Base-by-base conservation (phyloP, 2,888 invertebrate species). In the Bugulina stolonifera region DNA sequence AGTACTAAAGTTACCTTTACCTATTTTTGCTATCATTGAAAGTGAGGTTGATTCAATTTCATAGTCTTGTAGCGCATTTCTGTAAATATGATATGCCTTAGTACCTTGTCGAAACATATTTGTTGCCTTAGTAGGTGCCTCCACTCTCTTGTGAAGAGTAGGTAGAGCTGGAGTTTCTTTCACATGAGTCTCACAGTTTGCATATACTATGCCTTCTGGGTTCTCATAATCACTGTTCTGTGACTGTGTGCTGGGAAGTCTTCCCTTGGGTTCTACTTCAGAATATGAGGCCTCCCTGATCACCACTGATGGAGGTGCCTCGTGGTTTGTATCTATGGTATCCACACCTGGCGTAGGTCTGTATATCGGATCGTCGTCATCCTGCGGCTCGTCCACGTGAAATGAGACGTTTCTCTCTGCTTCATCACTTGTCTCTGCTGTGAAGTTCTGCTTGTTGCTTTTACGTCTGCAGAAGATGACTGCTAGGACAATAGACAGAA, bases 141-240 rank as follows among this genome's bases (percentile, higher is more conserved):
- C 10, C 32, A 5, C 22, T 14, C 32, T 2, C 27, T 32, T 25
- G 18, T 43, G 43, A 5, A 43, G 43, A 14, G 64, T 2, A 5
- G 64, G 64, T 27, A 32, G 32, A 14, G 64, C 25, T 18, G 32
- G 32, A 5, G 25, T n/a, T 55, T 55, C n/a, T 52, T 52, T 18
- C 3, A 25, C 18, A 3, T 57, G n/a, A 2, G 64, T 3, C 32
- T 27, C 5, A 14, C 2, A 18, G 32, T 64, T 64, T 3, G 10
- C 32, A 27, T 64, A 32, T 14, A 32, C 64, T 32, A 64, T 64
- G 5, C 32, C 32, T 14, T 22, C 64, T 34, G 64, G 29, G n/a
- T 64, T 64, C 32, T 64, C 64, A 27, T 64, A 64, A n/a, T 64
- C 64, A 34, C 64, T 64, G n/a, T 64, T 64, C 18, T 64, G 27